Percentiles rank a stretch among this genome's conserved stretches.
These are phyloP conservation scores for Anabacerthia variegaticeps DNA, from an alignment of 2,797 vertebrate genomes.

Conservation along the genomic window DNA sequence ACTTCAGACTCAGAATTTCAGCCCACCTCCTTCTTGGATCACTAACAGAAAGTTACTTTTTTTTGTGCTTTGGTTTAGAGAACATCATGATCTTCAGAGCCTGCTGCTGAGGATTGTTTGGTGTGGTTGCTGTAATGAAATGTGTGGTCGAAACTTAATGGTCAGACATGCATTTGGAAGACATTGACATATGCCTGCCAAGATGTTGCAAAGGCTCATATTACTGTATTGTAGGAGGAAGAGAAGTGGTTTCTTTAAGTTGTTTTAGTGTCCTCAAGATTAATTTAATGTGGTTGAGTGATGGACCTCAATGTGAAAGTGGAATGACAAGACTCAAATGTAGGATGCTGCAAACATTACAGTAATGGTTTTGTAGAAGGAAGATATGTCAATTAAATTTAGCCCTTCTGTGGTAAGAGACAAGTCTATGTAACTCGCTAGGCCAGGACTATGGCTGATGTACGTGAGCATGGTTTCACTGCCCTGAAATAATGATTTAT, in stretches of 20 bases:
- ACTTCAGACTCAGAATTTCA: not conserved
- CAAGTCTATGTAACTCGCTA: not conserved
- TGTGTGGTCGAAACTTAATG: not conserved
- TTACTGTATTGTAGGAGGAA: not conserved
- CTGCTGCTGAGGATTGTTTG: not conserved
- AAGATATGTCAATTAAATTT: not conserved
- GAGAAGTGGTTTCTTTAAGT: conserved; percentile 9
- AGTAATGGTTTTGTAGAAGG: not conserved
- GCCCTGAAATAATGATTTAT: not conserved
- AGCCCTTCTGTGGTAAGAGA: not conserved
- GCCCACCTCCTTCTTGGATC: not conserved
- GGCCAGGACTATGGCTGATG: fast-evolving
- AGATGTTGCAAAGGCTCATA: not conserved
- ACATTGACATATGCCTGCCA: not conserved
- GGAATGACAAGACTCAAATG: not conserved
- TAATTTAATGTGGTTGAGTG: not conserved
- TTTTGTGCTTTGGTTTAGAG: not conserved
- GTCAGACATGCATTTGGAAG: not conserved
- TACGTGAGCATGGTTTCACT: fast-evolving
- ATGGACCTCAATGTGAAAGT: not conserved
- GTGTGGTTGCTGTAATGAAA: not conserved
- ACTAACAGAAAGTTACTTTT: not conserved
- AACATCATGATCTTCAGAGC: not conserved
- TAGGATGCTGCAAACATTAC: not conserved
- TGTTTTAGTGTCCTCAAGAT: not conserved